Percentiles rank a stretch among this genome's conserved stretches.
phyloP scores from a whole-genome alignment of 2,888 invertebrate species.

The Lysandra coridon region DNA sequence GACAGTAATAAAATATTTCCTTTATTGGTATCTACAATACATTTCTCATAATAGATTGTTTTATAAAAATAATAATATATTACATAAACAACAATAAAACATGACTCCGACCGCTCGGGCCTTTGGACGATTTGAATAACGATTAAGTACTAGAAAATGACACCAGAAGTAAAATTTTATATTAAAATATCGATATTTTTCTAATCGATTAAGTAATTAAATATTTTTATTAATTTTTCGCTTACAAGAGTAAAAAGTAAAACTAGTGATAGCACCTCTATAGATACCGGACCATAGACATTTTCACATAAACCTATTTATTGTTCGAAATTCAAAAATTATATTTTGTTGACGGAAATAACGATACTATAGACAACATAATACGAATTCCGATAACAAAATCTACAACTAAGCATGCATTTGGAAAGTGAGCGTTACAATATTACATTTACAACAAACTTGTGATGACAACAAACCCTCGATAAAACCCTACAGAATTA shows the following conservation, averaged over 20 bases:
- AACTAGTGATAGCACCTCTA: slow-evolving; percentile 45
- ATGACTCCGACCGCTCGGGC: slow-evolving; percentile 72
- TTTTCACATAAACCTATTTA: slow-evolving; percentile 40
- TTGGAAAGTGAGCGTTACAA: slow-evolving; percentile 35
- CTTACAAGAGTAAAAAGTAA: slow-evolving; percentile 32
- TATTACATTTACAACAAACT: slow-evolving; percentile 30
- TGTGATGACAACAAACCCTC: slow-evolving; percentile 34
- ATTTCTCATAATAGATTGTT: slow-evolving; percentile 58
- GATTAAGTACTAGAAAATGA: slow-evolving; percentile 29
- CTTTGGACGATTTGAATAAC: slow-evolving; percentile 56
- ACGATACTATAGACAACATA: slow-evolving; percentile 70
- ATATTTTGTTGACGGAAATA: slow-evolving; percentile 60
- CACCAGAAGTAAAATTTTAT: slow-evolving; percentile 24
- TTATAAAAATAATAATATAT: slow-evolving; percentile 70
- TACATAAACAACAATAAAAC: slow-evolving; percentile 62
- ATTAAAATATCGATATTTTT: slow-evolving; percentile 1
- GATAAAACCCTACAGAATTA: neutral
- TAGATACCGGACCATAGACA: slow-evolving; percentile 37
- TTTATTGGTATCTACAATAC: slow-evolving; percentile 77
- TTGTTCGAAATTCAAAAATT: slow-evolving; percentile 47
- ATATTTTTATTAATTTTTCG: neutral
- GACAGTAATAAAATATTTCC: slow-evolving; percentile 57
- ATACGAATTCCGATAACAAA: slow-evolving; percentile 68
- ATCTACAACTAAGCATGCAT: slow-evolving; percentile 37
- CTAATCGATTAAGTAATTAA: slow-evolving; percentile 18